These are phyloP conservation scores for Sclerodermus sp. DNA, from an alignment of 2,888 invertebrate genomes.

Conservation along the genomic window DNA sequence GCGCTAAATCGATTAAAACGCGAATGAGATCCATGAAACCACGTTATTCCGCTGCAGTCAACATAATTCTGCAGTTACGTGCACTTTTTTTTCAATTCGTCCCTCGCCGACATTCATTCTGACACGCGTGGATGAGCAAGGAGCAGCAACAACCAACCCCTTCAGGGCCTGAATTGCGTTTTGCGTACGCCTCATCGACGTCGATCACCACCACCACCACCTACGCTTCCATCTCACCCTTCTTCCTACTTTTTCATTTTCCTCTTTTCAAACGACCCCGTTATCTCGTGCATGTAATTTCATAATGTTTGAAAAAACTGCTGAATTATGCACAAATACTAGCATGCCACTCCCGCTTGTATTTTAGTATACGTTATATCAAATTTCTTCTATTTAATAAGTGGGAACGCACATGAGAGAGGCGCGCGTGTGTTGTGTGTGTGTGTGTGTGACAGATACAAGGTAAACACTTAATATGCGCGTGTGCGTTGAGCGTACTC, in stretches of 20 bases:
- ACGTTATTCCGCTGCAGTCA: conserved; percentile 53
- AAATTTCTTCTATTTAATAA: too few species aligned
- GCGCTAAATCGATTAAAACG: conserved; percentile 50
- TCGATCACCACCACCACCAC: conserved; percentile 11
- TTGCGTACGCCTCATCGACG: conserved; percentile 36
- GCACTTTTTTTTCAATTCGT: conserved; percentile 3
- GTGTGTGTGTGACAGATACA: too few species aligned
- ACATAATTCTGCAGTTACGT: conserved; percentile 41
- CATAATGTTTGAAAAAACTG: not conserved
- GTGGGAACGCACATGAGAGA: too few species aligned
- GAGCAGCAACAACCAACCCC: conserved; percentile 23
- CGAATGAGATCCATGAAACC: conserved; percentile 40
- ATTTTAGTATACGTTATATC: too few species aligned
- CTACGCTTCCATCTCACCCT: conserved; percentile 1
- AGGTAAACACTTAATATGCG: too few species aligned
- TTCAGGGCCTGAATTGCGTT: conserved; percentile 20
- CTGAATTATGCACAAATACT: conserved; percentile 1
- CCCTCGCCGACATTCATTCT: conserved; percentile 16
- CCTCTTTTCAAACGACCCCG: conserved; percentile 4
- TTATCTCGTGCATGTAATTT: conserved; percentile 12
- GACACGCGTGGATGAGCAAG: conserved; percentile 3
- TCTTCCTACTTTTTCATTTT: conserved; percentile 4
- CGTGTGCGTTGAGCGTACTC: too few species aligned
- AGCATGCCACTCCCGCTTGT: too few species aligned
- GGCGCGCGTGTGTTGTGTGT: too few species aligned